Evolutionary conservation across 2,888 invertebrate species (phyloP).

Genomic region (Brenthis daphne): DNA sequence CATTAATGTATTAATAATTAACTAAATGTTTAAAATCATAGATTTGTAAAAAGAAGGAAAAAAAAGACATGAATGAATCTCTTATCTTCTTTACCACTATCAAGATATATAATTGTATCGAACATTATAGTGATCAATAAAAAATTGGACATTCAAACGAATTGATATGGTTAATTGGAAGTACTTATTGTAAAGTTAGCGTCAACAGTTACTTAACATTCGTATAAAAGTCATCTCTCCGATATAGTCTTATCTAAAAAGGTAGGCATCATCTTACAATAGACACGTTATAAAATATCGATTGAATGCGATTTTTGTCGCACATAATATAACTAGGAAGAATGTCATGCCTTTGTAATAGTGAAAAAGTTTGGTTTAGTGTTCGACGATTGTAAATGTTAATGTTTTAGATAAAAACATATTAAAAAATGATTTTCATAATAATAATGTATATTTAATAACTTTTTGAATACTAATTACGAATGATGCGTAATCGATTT

Average conservation of each 20-base stretch:
- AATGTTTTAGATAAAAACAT: neutral
- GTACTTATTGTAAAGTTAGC: constrained; percentile 77
- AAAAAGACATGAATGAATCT: no score
- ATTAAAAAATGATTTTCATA: neutral
- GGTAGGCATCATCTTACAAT: constrained; percentile 73
- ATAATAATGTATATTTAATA: neutral
- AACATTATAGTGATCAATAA: constrained; percentile 25
- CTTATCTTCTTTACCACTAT: no score
- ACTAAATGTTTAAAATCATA: neutral
- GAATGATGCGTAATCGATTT: neutral
- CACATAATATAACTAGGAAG: constrained; percentile 56
- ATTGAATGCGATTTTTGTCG: constrained; percentile 50
- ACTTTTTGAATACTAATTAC: neutral
- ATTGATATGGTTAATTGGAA: constrained; percentile 76
- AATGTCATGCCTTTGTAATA: constrained; percentile 64
- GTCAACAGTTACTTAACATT: constrained; percentile 80
- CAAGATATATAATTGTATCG: constrained; percentile 5
- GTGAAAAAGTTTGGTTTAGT: constrained; percentile 66
- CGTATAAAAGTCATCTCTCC: constrained; percentile 81
- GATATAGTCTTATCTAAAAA: constrained; percentile 81
- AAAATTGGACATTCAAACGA: constrained; percentile 44
- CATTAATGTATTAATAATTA: no score
- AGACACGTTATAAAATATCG: constrained; percentile 68
- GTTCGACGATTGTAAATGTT: constrained; percentile 9
- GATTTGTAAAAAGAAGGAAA: no score